Base-by-base conservation (phyloP, 2,888 invertebrate species). In the Tanaodytes sp. region DNA sequence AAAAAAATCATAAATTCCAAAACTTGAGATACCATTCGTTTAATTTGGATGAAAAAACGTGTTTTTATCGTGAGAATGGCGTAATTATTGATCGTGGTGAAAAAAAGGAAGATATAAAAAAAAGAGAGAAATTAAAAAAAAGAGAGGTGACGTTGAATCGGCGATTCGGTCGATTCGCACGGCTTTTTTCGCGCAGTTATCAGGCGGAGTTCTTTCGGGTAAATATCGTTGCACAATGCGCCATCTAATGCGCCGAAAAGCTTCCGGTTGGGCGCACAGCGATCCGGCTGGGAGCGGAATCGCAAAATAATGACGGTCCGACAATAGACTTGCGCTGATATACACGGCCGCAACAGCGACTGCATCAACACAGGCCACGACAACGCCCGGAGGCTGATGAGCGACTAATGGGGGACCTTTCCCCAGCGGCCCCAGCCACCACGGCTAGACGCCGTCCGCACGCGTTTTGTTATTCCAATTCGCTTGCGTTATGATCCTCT, bases 271-370 rank as follows among this genome's bases (percentile, higher is more conserved):
- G 76, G 66, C 76, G 80, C 72, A 71, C 77, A 69, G 76, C 73
- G 76, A 77, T 77, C 77, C 77, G 72, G 73, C 73, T 76, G 79
- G 75, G 76, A 79, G 76, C 75, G 79, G 74, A 80, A 82, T 83
- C 77, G 80, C 78, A 75, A 81, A 83, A 84, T 83, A 83, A 83
- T 81, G 82, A 82, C 81, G 80, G 82, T 79, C 75, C 71, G 74
- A 79, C 80, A 79, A 80, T 79, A 78, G 78, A 75, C 73, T n/a
- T n/a, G 69, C 72, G 54, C 48, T 61, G 72, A 73, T 71, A 71
- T 70, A 77, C 76, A 75, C 72, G 72, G 76, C 76, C 76, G 73
- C 75, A 72, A 72, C 65, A 62, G 36, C 66, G 68, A 70, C 79
- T 78, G 78, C 80, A 77, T 80, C 80, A 79, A 76, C 79, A 78